Percentiles rank a stretch among this genome's conserved stretches.
Conservation (phyloP, 2,113 vertebrate genomes). For the Serinus canaria region DNA sequence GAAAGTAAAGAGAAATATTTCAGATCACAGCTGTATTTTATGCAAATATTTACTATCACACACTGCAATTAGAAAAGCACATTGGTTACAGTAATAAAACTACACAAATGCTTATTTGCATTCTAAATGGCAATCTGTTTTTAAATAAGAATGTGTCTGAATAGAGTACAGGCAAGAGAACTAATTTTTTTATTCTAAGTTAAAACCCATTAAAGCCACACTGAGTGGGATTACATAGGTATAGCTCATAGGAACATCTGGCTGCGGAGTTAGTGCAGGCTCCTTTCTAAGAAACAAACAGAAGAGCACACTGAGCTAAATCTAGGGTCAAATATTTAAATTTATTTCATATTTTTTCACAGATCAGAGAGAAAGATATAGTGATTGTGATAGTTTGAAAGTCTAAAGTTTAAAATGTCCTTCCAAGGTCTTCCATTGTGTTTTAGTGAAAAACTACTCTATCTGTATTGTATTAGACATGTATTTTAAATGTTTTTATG, state of each 20-base stretch:
- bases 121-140: neutral
- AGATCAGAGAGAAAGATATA: neutral
- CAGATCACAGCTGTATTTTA: neutral
- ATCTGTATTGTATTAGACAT: accelerated
- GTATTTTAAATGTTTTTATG: neutral
- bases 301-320: neutral
- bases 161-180: neutral
- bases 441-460: no score
- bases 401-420: no score
- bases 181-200: neutral
- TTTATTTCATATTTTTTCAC: neutral
- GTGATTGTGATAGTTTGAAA: neutral
- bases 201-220: neutral
- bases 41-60: neutral
- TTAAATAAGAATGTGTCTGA: neutral
- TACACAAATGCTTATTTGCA: neutral
- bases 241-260: neutral
- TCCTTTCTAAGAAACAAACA: neutral
- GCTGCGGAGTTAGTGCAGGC: neutral
- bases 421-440: no score
- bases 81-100: neutral
- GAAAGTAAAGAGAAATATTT: neutral
- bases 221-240: neutral
- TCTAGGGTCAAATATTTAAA: neutral
- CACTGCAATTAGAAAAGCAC: neutral